Percentiles rank a stretch among this genome's conserved stretches.
phyloP scores from a whole-genome alignment of 2,888 invertebrate species.

The Tipula helvola region DNA sequence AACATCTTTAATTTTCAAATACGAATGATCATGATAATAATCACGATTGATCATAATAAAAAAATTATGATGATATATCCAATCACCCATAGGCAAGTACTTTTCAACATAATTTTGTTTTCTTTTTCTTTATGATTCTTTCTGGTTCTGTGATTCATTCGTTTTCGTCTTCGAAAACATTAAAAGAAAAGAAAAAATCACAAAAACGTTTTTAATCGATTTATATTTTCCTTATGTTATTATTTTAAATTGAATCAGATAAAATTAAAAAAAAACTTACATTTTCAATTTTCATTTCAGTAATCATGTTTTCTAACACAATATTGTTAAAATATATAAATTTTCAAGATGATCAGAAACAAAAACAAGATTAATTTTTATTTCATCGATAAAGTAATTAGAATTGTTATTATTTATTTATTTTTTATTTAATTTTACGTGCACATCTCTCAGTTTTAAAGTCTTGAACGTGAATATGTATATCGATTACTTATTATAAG shows the following conservation, averaged over 20 bases:
- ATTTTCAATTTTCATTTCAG: background rate
- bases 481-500: background rate
- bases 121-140: background rate
- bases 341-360: background rate
- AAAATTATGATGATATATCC: background rate
- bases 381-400: background rate
- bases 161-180: background rate
- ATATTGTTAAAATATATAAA: background rate
- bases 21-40: background rate
- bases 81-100: background rate
- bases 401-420: background rate
- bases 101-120: background rate
- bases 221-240: background rate
- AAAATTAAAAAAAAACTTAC: background rate
- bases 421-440: background rate
- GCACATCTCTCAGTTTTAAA: background rate
- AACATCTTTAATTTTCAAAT: background rate
- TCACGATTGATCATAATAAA: background rate
- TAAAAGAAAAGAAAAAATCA: background rate
- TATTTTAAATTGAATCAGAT: constrained; percentile 4
- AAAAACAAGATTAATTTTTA: background rate
- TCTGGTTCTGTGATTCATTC: background rate
- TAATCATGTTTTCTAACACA: background rate
- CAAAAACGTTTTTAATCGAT: background rate
- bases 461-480: background rate